Conservation (phyloP, 2,113 vertebrate genomes). For the Oncorhynchus keta region DNA sequence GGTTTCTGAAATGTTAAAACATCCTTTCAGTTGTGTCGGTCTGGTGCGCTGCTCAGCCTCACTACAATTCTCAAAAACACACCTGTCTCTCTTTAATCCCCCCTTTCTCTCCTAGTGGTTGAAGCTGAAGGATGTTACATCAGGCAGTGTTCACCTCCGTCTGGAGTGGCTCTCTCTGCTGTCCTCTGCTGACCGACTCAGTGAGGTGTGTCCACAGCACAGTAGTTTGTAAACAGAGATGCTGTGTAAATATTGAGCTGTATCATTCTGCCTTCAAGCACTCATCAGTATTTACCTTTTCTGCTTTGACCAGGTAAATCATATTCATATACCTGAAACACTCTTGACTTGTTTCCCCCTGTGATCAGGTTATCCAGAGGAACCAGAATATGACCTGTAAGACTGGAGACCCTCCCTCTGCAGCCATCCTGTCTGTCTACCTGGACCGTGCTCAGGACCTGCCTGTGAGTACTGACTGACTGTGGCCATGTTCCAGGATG, state of each 20-base stretch:
- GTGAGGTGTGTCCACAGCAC: conserved; percentile 70
- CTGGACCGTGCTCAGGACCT: conserved; percentile 85
- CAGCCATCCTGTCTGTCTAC: conserved; percentile 86
- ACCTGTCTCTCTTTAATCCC: conserved; percentile 9
- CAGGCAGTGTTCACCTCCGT: conserved; percentile 83
- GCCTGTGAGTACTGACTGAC: conserved; percentile 74
- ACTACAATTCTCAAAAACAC: neutral
- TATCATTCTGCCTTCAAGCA: no score
- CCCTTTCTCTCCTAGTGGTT: conserved; percentile 79
- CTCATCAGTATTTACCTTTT: no score
- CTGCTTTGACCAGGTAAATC: no score
- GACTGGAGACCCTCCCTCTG: conserved; percentile 80
- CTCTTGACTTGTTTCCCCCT: neutral
- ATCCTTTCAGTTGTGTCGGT: no score
- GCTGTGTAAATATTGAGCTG: no score
- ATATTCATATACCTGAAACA: no score
- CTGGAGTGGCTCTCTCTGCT: conserved; percentile 89
- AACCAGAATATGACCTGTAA: conserved; percentile 82
- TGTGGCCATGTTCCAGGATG: no score
- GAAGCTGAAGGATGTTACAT: conserved; percentile 76
- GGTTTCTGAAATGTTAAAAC: no score
- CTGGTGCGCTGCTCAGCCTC: no score
- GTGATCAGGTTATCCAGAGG: conserved; percentile 79
- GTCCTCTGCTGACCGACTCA: conserved; percentile 80
- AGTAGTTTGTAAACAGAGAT: no score